These are phyloP conservation scores for Mixornis gularis DNA, from an alignment of 2,113 vertebrate genomes.

Conservation along the genomic window DNA sequence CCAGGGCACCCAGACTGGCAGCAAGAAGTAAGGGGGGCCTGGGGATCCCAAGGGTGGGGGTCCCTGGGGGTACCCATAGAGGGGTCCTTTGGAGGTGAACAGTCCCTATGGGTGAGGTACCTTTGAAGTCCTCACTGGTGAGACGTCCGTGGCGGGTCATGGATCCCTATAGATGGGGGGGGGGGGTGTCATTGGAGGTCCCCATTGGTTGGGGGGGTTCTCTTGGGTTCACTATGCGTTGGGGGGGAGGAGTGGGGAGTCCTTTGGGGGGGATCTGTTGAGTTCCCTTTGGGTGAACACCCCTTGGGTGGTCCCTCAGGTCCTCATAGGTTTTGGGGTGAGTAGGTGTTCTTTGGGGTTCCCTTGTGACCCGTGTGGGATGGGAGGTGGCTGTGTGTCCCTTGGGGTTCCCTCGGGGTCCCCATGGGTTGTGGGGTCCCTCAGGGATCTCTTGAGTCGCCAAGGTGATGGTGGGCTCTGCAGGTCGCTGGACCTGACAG, in stretches of 20 bases:
- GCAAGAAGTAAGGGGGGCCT: conserved; percentile 82
- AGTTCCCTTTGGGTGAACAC: neutral
- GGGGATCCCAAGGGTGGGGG: neutral
- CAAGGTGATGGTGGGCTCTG: neutral
- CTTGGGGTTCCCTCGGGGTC: neutral
- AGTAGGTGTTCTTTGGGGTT: neutral
- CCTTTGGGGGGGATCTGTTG: neutral
- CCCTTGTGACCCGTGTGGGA: neutral
- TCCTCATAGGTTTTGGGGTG: neutral
- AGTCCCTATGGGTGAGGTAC: neutral
- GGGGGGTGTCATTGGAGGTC: neutral
- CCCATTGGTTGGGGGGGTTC: neutral
- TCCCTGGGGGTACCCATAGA: neutral
- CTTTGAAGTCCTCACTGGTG: neutral
- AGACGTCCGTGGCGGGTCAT: neutral
- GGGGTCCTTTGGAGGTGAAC: neutral
- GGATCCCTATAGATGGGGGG: neutral
- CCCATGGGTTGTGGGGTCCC: neutral
- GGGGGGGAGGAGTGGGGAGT: neutral
- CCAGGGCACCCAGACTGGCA: conserved; percentile 88
- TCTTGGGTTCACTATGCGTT: neutral
- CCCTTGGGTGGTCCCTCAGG: neutral
- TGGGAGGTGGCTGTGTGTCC: neutral
- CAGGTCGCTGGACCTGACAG: conserved; percentile 91
- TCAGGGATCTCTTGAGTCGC: neutral